A percentile compares a stretch with the other conserved stretches of the same genome.
Evolutionary conservation across 2,797 vertebrate genomes (phyloP).

Genomic region (Chelon labrosus): DNA sequence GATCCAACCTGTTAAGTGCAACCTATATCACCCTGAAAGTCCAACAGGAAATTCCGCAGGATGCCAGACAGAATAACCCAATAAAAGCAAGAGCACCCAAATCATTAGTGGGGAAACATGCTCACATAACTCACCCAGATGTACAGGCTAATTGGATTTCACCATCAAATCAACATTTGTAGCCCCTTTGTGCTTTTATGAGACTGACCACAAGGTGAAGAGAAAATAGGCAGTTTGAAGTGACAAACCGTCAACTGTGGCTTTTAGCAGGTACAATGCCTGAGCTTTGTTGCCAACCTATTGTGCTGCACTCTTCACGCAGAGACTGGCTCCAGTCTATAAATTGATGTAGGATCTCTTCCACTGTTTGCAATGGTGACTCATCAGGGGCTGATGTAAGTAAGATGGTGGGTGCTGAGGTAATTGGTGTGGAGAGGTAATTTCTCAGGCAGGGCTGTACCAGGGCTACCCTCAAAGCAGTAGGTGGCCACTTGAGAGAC

Average conservation of each 20-base stretch:
- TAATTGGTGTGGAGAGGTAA: constrained; percentile 75
- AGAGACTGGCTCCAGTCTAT: constrained; percentile 20
- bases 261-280: constrained; percentile 81
- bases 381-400: constrained; percentile 73
- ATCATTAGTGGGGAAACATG: constrained; percentile 93
- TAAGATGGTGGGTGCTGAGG: constrained; percentile 57
- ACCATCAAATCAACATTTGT: constrained; percentile 92
- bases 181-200: constrained; percentile 87
- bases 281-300: constrained; percentile 27
- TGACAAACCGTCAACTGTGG: constrained; percentile 57
- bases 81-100: constrained; percentile 93
- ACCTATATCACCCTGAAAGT: constrained; percentile 89
- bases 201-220: constrained; percentile 85
- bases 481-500: constrained; percentile 56
- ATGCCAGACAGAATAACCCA: constrained; percentile 94
- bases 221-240: constrained; percentile 66
- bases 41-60: constrained; percentile 97
- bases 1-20: constrained; percentile 95
- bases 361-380: constrained; percentile 51
- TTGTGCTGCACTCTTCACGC: constrained; percentile 14
- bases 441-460: constrained; percentile 61
- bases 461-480: constrained; percentile 60
- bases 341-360: constrained; percentile 62
- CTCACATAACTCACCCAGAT: constrained; percentile 95
- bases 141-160: constrained; percentile 97